phyloP scores from a whole-genome alignment of 2,888 invertebrate genomes.

The Malthinus flaveolus region DNA sequence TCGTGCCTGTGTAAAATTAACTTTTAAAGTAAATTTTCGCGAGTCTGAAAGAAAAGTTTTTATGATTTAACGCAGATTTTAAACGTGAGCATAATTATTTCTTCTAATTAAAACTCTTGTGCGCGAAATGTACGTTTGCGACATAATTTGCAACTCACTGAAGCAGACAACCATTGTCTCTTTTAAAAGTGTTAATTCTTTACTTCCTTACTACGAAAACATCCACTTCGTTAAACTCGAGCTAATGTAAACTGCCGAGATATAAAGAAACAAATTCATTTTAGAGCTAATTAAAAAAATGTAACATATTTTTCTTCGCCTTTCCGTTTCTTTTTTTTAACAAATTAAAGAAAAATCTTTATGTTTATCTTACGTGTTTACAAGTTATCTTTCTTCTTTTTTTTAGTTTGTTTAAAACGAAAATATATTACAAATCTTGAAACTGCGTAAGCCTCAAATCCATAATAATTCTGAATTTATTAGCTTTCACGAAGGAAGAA shows the following conservation, averaged over 20 bases:
- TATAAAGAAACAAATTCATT: slow-evolving; percentile 27
- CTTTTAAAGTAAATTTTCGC: slow-evolving; percentile 1
- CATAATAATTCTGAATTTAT: too few relatives aligned
- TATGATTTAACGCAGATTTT: slow-evolving; percentile 9
- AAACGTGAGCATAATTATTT: slow-evolving; percentile 24
- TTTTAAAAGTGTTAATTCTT: slow-evolving; percentile 33
- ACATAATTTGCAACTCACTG: slow-evolving; percentile 31
- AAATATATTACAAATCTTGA: too few relatives aligned
- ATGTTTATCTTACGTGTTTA: too few relatives aligned
- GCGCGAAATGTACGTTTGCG: slow-evolving; percentile 23
- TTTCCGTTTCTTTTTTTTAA: neutral
- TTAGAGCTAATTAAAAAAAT: slow-evolving; percentile 21
- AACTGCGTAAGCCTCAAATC: too few relatives aligned
- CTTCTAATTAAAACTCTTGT: slow-evolving; percentile 29
- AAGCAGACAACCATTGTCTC: slow-evolving; percentile 31
- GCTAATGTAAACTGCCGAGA: slow-evolving; percentile 25
- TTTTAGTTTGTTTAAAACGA: too few relatives aligned
- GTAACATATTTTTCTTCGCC: slow-evolving; percentile 14
- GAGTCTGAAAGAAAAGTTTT: neutral
- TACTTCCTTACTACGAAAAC: slow-evolving; percentile 25
- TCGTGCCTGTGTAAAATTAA: neutral
- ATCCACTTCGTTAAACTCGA: slow-evolving; percentile 27
- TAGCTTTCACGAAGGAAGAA: too few relatives aligned
- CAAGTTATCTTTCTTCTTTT: too few relatives aligned
- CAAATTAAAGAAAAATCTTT: too few relatives aligned